A percentile compares a stretch with the other conserved stretches of the same genome.
phyloP scores from a whole-genome alignment of 1,140 invertebrate species.

The Vanessa atalanta region DNA sequence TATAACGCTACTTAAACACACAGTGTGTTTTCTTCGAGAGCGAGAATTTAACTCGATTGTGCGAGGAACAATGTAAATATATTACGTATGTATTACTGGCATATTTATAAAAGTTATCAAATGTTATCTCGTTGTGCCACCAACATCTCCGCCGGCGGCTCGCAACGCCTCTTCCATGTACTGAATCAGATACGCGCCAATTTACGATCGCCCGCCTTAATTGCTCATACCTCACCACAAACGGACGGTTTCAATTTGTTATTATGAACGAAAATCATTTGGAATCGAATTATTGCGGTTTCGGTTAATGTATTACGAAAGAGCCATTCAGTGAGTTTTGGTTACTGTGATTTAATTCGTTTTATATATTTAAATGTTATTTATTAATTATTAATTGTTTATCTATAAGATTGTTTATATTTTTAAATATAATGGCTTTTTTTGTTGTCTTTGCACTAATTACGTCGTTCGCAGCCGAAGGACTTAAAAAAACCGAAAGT shows the following conservation, averaged over 20 bases:
- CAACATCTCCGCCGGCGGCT: conserved; percentile 30
- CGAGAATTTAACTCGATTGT: no score
- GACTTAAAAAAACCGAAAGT: no score
- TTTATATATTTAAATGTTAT: neutral
- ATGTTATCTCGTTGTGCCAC: conserved; percentile 27
- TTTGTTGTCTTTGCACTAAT: no score
- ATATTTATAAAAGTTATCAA: conserved; percentile 2
- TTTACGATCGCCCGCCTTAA: conserved; percentile 73
- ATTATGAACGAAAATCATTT: conserved; percentile 49
- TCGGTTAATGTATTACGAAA: neutral
- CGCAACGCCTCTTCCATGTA: conserved; percentile 75
- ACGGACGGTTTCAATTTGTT: conserved; percentile 71
- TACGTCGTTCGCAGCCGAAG: no score
- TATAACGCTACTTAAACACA: no score
- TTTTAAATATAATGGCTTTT: neutral
- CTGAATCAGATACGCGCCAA: conserved; percentile 64
- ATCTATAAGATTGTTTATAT: neutral
- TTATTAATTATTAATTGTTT: no score
- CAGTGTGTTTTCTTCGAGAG: no score
- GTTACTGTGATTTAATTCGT: neutral
- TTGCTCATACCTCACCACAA: conserved; percentile 63
- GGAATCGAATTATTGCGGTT: neutral
- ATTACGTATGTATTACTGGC: neutral
- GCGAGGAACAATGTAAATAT: neutral
- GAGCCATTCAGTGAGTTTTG: neutral